phyloP scores from a whole-genome alignment of 2,113 vertebrate species.

The Danio rerio region DNA sequence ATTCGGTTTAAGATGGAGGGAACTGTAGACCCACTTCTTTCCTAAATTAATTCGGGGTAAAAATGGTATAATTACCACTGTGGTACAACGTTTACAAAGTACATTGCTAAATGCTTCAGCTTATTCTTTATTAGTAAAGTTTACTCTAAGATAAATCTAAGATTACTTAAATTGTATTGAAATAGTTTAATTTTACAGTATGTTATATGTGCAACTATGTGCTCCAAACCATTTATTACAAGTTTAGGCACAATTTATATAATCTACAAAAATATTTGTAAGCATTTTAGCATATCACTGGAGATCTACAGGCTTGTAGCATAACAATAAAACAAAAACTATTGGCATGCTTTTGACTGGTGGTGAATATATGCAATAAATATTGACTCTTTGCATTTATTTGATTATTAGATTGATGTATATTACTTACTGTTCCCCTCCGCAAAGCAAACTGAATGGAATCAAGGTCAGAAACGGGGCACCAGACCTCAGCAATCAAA shows the following conservation, averaged over 20 bases:
- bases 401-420: not conserved
- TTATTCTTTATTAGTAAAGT: not conserved
- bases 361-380: not conserved
- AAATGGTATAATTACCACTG: not conserved
- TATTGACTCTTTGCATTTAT: not conserved
- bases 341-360: not conserved
- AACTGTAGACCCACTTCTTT: slow-evolving; percentile 91
- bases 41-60: slow-evolving; percentile 69
- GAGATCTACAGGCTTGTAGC: too few relatives aligned
- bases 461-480: slow-evolving; percentile 94
- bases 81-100: not conserved
- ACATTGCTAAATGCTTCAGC: not conserved
- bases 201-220: not conserved
- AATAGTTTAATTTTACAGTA: not conserved
- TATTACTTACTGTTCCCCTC: slow-evolving; percentile 88
- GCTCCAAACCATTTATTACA: not conserved
- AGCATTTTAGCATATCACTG: not conserved
- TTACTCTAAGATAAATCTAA: too few relatives aligned
- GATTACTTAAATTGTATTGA: too few relatives aligned
- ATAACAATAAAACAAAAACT: too few relatives aligned
- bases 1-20: slow-evolving; percentile 90
- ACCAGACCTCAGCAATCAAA: slow-evolving; percentile 98
- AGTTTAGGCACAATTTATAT: not conserved
- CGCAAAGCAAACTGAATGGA: slow-evolving; percentile 97
- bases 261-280: not conserved